These are phyloP conservation scores for Conus ventricosus DNA, from an alignment of 1,140 invertebrate species.

Conservation along the genomic window DNA sequence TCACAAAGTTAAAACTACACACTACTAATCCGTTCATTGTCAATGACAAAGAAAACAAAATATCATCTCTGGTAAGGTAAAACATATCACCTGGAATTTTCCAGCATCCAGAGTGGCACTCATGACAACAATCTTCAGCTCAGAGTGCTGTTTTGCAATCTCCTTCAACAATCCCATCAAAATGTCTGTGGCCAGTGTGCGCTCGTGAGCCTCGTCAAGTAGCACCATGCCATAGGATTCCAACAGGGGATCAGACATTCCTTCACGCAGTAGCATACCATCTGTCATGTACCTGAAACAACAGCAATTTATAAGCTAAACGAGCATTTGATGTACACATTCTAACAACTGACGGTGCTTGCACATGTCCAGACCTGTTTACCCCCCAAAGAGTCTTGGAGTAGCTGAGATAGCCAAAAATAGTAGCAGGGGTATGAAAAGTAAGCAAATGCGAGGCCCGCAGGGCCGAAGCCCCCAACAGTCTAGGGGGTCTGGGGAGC, in stretches of 20 bases:
- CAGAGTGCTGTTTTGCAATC: conserved; percentile 93
- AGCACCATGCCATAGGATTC: conserved; percentile 96
- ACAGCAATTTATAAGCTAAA: background rate
- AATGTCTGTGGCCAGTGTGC: conserved; percentile 98
- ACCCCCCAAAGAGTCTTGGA: too few species aligned
- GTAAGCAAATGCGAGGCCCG: too few species aligned
- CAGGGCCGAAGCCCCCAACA: too few species aligned
- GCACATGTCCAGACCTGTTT: too few species aligned
- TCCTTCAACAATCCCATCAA: conserved; percentile 98
- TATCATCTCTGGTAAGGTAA: background rate
- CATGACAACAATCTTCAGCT: conserved; percentile 99
- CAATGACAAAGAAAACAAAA: too few species aligned
- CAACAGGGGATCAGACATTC: conserved; percentile 98
- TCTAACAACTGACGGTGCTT: background rate
- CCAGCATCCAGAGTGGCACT: conserved; percentile 99
- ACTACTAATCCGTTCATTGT: too few species aligned
- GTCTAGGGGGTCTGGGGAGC: too few species aligned
- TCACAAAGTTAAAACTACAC: too few species aligned
- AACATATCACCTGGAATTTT: conserved; percentile 89
- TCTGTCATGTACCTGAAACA: conserved; percentile 94
- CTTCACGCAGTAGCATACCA: conserved; percentile 99
- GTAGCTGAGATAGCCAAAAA: too few species aligned
- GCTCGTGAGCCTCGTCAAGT: conserved; percentile 99
- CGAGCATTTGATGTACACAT: background rate
- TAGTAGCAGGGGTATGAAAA: too few species aligned